Percentiles rank a stretch among this genome's conserved stretches.
phyloP scores from a whole-genome alignment of 2,113 vertebrate genomes.

The Notechis scutatus region DNA sequence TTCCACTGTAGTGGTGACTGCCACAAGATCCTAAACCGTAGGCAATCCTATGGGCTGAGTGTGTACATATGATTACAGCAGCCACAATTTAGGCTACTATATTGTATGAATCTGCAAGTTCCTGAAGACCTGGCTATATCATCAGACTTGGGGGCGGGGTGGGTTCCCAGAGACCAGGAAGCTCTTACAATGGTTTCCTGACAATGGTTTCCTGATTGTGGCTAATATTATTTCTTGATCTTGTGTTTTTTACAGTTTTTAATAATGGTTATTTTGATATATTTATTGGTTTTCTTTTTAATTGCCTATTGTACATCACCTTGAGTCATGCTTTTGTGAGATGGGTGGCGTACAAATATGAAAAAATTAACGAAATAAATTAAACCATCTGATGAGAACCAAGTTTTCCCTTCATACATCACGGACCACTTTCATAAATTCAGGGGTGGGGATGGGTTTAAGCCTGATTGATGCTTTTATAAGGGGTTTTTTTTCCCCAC shows the following conservation, averaged over 20 bases:
- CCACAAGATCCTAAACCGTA: not conserved
- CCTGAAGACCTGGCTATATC: not conserved
- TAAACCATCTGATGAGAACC: not conserved
- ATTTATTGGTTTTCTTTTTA: not conserved
- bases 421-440: not conserved
- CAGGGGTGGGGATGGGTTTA: not conserved
- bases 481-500: not conserved
- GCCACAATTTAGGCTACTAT: not conserved
- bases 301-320: not conserved
- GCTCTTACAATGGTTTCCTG: not conserved
- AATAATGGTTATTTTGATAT: not conserved
- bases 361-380: not conserved
- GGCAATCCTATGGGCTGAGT: not conserved
- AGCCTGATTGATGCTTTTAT: not conserved
- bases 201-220: not conserved
- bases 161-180: not conserved
- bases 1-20: not conserved
- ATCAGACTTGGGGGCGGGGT: not conserved
- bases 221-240: not conserved
- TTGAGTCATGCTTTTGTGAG: not conserved
- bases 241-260: not conserved
- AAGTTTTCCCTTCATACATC: not conserved
- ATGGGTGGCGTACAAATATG: not conserved
- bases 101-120: not conserved
- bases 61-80: not conserved